phyloP scores from a whole-genome alignment of 2,797 vertebrate species.

The Lepilemur ruficaudatus region DNA sequence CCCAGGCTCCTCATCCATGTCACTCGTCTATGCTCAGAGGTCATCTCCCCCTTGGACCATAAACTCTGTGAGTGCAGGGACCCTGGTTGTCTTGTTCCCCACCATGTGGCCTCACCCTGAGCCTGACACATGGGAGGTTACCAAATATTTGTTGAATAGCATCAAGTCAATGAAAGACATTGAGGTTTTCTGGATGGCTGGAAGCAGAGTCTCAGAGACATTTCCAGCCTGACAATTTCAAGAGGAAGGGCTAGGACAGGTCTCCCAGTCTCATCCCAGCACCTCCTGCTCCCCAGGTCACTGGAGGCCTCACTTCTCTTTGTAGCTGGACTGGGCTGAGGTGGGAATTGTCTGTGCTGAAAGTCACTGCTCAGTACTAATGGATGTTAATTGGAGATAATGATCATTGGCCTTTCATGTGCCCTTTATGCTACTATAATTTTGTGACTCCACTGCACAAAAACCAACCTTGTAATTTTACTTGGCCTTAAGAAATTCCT shows the following conservation, averaged over 20 bases:
- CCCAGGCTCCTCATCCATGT: fast-evolving
- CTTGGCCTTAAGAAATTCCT: neutral
- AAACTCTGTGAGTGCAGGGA: neutral
- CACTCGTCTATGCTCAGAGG: neutral
- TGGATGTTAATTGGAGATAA: neutral
- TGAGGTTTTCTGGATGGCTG: neutral
- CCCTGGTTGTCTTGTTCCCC: fast-evolving
- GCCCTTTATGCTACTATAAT: neutral
- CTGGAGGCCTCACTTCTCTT: fast-evolving
- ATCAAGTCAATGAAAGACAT: neutral
- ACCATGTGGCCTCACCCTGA: fast-evolving
- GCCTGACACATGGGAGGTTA: neutral
- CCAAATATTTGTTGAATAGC: neutral
- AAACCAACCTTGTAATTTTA: neutral
- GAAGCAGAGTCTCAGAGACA: neutral
- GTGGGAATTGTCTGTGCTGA: fast-evolving
- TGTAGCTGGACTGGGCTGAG: fast-evolving
- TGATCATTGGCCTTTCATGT: neutral
- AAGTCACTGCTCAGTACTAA: neutral
- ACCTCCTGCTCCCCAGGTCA: neutral
- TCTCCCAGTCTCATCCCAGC: fast-evolving
- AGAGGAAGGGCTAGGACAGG: neutral
- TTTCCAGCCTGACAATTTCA: neutral
- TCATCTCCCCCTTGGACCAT: fast-evolving
- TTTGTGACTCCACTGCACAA: neutral